Base-by-base conservation (phyloP, 1,140 invertebrate genomes). In the Brachystomella parvula region DNA sequence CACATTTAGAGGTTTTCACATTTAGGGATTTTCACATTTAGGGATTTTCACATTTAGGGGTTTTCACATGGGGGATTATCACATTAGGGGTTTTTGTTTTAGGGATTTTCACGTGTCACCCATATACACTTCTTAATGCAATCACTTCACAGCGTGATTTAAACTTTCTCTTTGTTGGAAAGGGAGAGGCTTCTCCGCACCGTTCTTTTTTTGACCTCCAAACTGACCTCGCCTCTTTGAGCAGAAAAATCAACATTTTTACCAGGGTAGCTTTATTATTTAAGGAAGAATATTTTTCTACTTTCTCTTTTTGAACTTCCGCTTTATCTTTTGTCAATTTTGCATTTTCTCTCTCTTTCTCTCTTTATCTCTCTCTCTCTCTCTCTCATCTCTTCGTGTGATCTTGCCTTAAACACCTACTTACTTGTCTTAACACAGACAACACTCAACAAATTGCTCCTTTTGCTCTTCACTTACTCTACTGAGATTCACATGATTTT, bases 231-330 rank as follows among this genome's bases (percentile, higher is more conserved):
- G 35, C 19, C 35, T 39, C 19, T 19, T 19, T 39, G 6, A 6
- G 19, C 19, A 9, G 35, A 39, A 39, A 39, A 9, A 6, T 19
- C 26, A 26, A 28, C 24, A 28, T n/a, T n/a, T n/a, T n/a, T n/a
- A n/a, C n/a, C n/a, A n/a, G n/a, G 58, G 58, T 60, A 60, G 58
- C 19, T 60, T 12, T 9, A 3, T 12, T 60, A 32, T 49, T 47
- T 58, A 60, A 49, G 3, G 58, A 39, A 63, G 35, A 57, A 57
- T 31, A 32, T 21, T 28, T 33, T 64, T 31, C 28, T 61, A 63
- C 61, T 64, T 56, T 68, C 31, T 70, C 59, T 66, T 44, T 64
- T 66, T 70, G 44, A 53, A 63, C 62, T 65, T 70, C 61, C 68
- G 63, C 68, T 70, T 66, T 3, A 33, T 24, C 31, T 24, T 32